These are phyloP conservation scores for Himalopsyche anomala DNA, from an alignment of 2,888 invertebrate genomes.

Conservation along the genomic window DNA sequence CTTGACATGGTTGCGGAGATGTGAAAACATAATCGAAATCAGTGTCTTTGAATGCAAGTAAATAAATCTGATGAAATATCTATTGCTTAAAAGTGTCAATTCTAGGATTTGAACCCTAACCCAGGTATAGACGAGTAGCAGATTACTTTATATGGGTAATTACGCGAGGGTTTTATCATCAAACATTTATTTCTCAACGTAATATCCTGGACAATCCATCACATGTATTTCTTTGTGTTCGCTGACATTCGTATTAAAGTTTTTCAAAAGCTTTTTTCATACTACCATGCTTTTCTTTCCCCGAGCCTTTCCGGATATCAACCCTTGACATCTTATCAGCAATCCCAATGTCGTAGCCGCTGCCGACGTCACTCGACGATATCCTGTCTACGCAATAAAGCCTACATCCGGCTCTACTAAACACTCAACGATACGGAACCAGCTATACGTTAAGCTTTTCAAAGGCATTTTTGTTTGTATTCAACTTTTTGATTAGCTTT, in stretches of 20 bases:
- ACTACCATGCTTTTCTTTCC: neutral
- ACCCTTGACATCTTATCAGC: conserved; percentile 43
- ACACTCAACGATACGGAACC: neutral
- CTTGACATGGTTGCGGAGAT: no score
- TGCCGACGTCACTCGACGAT: conserved; percentile 35
- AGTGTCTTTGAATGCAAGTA: no score
- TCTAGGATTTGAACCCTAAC: no score
- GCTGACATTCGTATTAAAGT: conserved; percentile 31
- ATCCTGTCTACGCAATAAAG: conserved; percentile 43
- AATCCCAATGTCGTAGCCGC: conserved; percentile 25
- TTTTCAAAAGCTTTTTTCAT: conserved; percentile 11
- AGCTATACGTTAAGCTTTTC: neutral
- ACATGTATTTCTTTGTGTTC: neutral
- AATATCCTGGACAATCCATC: conserved; percentile 18
- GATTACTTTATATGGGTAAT: no score
- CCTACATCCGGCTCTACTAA: conserved; percentile 22
- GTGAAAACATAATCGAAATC: no score
- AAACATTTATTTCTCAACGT: neutral
- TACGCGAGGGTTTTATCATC: no score
- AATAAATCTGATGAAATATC: no score
- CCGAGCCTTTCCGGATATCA: conserved; percentile 37
- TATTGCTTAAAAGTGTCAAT: no score
- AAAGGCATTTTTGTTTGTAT: neutral
- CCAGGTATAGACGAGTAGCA: no score
- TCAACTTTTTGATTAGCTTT: no score